Conservation (phyloP, 2,797 vertebrate genomes). For the Phrynocephalus vlangalii region DNA sequence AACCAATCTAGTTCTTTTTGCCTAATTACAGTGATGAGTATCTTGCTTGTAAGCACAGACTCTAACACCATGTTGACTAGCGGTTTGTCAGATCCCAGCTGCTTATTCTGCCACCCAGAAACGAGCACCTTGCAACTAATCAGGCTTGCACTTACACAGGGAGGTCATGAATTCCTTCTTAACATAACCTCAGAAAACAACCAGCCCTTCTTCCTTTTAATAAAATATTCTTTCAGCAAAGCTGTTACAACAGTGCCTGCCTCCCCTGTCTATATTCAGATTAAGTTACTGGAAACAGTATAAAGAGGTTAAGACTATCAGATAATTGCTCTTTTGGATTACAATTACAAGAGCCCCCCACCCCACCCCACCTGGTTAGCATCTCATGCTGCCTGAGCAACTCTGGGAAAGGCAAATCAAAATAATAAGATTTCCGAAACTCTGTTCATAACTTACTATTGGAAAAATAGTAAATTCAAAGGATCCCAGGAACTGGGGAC, state of each 20-base stretch:
- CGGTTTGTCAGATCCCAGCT: background rate
- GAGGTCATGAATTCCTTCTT: background rate
- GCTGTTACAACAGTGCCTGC: background rate
- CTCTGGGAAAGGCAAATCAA: too few relatives aligned
- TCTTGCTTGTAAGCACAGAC: too few relatives aligned
- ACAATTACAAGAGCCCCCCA: too few relatives aligned
- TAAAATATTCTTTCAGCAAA: constrained; percentile 7
- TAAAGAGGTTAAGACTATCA: constrained; percentile 9
- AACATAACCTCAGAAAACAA: background rate
- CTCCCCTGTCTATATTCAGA: background rate
- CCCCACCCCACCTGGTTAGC: too few relatives aligned
- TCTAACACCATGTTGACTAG: too few relatives aligned
- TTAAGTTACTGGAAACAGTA: constrained; percentile 6
- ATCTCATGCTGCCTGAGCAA: too few relatives aligned
- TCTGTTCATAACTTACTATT: too few relatives aligned
- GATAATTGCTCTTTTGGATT: background rate
- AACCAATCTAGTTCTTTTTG: background rate
- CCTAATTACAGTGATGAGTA: too few relatives aligned
- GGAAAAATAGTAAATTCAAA: background rate
- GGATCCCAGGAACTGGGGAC: too few relatives aligned
- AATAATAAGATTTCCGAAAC: too few relatives aligned
- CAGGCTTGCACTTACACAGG: background rate
- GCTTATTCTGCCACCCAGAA: background rate
- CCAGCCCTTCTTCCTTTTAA: background rate
- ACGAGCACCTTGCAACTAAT: background rate